Conservation (phyloP, 1,140 invertebrate species). For the Drosophila pruinosa region DNA sequence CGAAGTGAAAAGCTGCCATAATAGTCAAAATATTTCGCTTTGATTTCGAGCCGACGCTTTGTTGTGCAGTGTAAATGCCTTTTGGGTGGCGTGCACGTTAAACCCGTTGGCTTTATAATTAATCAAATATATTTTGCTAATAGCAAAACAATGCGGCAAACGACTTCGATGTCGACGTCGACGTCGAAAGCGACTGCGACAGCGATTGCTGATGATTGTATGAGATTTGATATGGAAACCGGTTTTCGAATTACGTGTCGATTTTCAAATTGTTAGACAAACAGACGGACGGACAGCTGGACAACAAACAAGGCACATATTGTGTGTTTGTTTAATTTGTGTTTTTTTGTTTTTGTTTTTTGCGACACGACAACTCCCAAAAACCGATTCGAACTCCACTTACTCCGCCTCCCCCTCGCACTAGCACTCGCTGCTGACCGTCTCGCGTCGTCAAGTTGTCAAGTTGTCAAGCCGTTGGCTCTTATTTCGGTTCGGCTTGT, state of each 20-base stretch:
- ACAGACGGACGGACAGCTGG: not conserved
- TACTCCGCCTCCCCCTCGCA: not conserved
- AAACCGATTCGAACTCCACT: not conserved
- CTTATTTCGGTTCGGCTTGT: not conserved
- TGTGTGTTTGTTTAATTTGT: constrained; percentile 35
- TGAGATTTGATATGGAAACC: constrained; percentile 41
- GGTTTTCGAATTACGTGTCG: constrained; percentile 50
- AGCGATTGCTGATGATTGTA: constrained; percentile 9
- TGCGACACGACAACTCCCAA: constrained; percentile 6
- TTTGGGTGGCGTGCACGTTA: constrained; percentile 48
- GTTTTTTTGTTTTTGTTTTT: not conserved
- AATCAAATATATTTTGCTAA: constrained; percentile 73
- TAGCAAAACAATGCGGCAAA: constrained; percentile 62
- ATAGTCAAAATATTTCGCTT: too few relatives aligned
- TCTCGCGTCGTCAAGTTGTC: not conserved
- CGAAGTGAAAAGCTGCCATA: too few relatives aligned
- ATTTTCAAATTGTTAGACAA: constrained; percentile 42
- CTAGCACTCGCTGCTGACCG: not conserved
- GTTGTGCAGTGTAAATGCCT: constrained; percentile 49
- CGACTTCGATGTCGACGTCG: not conserved
- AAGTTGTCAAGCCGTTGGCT: not conserved
- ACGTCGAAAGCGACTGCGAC: not conserved
- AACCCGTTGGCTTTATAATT: constrained; percentile 58
- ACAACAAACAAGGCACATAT: constrained; percentile 10
- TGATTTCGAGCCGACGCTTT: not conserved